Conservation (phyloP, 2,797 vertebrate species). For the Dendrocincla tyrannina region DNA sequence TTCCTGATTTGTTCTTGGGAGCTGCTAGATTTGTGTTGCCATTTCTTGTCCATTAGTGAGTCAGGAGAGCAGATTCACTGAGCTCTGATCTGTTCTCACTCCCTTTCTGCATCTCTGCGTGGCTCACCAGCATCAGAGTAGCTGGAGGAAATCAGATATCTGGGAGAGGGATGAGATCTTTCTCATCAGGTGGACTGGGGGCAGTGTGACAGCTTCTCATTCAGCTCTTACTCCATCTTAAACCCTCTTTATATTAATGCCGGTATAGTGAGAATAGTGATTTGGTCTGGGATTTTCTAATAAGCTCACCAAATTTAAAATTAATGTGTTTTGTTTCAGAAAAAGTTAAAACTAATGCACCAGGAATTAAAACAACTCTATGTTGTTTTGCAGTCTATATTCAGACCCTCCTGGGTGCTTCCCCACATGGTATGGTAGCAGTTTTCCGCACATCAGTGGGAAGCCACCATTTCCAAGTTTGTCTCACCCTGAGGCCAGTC, state of each 20-base stretch:
- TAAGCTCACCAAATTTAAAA: not conserved
- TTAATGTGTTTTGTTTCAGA: not conserved
- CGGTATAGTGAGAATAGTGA: not conserved
- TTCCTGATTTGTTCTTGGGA: not conserved
- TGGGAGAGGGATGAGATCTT: not conserved
- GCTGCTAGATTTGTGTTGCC: not conserved
- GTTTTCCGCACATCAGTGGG: not conserved
- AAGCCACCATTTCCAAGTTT: not conserved
- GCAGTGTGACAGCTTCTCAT: not conserved
- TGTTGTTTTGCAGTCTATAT: not conserved
- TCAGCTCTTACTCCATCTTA: not conserved
- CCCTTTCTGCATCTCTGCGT: not conserved
- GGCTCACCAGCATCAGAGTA: not conserved
- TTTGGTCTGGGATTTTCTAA: not conserved
- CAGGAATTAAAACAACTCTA: not conserved
- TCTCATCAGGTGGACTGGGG: not conserved
- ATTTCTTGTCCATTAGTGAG: not conserved
- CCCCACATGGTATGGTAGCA: not conserved
- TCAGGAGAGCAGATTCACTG: not conserved
- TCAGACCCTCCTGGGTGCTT: not conserved
- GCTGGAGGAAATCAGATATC: not conserved
- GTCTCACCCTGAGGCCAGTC: not conserved
- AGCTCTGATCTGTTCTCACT: not conserved
- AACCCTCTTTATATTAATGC: not conserved
- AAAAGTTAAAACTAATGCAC: not conserved